Conservation (phyloP, 2,113 vertebrate species). For the Sinocyclocheilus maitianheensis region DNA sequence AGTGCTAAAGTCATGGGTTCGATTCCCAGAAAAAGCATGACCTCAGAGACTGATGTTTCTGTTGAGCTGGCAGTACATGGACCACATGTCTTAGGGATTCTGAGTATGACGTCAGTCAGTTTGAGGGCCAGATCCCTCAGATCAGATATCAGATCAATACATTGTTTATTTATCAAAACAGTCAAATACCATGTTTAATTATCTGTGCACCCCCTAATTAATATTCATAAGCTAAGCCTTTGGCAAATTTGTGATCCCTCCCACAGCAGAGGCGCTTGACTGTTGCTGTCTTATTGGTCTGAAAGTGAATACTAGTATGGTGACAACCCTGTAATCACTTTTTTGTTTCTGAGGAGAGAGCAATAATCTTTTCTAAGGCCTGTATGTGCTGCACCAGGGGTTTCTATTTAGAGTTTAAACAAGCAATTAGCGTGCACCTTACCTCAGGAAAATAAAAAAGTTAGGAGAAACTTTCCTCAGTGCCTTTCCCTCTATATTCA, state of each 20-base stretch:
- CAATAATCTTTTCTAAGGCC: background rate
- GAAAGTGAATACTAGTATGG: too few relatives aligned
- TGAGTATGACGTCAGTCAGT: too few relatives aligned
- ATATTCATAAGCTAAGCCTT: background rate
- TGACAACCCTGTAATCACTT: background rate
- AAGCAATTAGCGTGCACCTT: slow-evolving; percentile 70
- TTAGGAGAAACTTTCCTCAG: slow-evolving; percentile 60
- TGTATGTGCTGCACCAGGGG: background rate
- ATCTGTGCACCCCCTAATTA: background rate
- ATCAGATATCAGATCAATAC: background rate
- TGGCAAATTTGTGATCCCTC: background rate
- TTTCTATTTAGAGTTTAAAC: slow-evolving; percentile 51
- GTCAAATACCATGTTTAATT: background rate
- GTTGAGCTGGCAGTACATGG: too few relatives aligned
- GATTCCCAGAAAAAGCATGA: background rate
- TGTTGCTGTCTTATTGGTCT: too few relatives aligned
- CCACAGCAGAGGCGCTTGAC: too few relatives aligned
- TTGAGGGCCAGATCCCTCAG: too few relatives aligned
- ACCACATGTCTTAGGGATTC: too few relatives aligned
- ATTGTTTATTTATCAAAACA: background rate
- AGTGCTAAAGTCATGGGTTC: background rate
- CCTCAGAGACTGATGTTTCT: too few relatives aligned
- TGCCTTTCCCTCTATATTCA: slow-evolving; percentile 57
- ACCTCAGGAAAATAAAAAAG: slow-evolving; percentile 59
- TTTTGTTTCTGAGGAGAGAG: slow-evolving; percentile 4